Base-by-base conservation (phyloP, 37 sponge, comb jelly and placozoan genomes). In the Beroe forskalii region DNA sequence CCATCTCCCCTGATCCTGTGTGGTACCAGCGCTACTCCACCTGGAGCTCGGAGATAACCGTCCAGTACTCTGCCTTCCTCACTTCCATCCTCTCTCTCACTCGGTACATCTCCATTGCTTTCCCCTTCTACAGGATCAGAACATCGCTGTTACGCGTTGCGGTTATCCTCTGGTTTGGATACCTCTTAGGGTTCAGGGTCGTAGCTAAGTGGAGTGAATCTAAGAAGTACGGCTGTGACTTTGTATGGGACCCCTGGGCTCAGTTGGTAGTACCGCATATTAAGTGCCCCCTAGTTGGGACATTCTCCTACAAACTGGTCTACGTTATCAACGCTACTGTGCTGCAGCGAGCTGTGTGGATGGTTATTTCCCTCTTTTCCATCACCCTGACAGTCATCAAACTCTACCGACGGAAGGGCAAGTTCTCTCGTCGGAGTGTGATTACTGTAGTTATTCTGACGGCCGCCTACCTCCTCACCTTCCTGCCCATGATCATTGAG, bases 191-290 rank as follows among this genome's bases (percentile, higher is more conserved):
- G 27, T 66, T 66, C 67, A 14, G 67, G 28, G 6, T 66, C 28
- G 20, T 66, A n/a, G 20, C 20, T 8, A 66, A 66, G 28, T n/a
- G 20, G 6, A 8, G 8, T 6, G 67, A 66, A 24, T 14, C 67
- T 66, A 8, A 6, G 23, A 14, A 66, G 6, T 66, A 25, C 28
- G 67, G 67, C 6, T 66, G 67, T 66, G 67, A 25, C 27, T 66
- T 66, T 66, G 67, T 66, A 6, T 66, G 67, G 67, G 67, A 66
- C 67, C 67, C 67, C 23, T 66, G 23, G 23, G 67, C 67, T n/a
- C 67, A 66, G 67, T 8, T 66, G 23, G 20, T 66, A 27, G 67
- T 66, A 8, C 67, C 67, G 6, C 27, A 66, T 24, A 24, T 25
- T 14, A n/a, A 14, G 6, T 66, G 67, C 28, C 67, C 67, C 6